Base-by-base conservation (phyloP, 2,888 invertebrate genomes). In the Ommatoiulus sabulosus region DNA sequence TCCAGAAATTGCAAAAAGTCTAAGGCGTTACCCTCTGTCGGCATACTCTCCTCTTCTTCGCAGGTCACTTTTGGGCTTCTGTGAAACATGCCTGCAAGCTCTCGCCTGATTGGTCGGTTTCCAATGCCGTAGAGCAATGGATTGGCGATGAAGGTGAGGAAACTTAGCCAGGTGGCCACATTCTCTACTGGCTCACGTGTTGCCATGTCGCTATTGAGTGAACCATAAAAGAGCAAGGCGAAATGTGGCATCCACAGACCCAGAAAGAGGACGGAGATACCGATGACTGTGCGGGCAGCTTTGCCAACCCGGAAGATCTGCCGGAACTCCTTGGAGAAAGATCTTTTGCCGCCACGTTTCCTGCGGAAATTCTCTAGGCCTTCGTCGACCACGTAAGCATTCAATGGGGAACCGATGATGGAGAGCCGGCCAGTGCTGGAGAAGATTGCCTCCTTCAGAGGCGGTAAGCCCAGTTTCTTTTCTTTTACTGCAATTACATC, bases 301-400 rank as follows among this genome's bases (percentile, higher is more conserved):
- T 85, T 85, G 3, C 85, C 85, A 15, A 85, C 44, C n/a, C n/a
- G 12, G 44, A 85, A 85, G 44, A 10, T 20, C 44, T 85, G 85
- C 85, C 43, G n/a, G 43, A 85, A 85, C 12, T 85, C 85, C 17
- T 24, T 20, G 85, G 85, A 85, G 85, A 85, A 85, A n/a, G 85
- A 85, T 6, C 44, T 17, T 2, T 17, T 17, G 0, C 63, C 63
- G 8, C 63, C 20, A 6, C 63, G n/a, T 20, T 63, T n/a, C 20
- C 8, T 17, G 0, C 63, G n/a, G 20, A n/a, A 63, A 7, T n/a
- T 63, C 20, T 63, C 63, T 20, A 63, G 63, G 20, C 63, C 20
- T 1, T 63, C 63, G 2, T 63, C 63, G 6, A n/a, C 63, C 5
- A n/a, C 20, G 20, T 63, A 63, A 5, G 63, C 63, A 8, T 63